phyloP scores from a whole-genome alignment of 2,797 vertebrate species.

The Oryzias dopingdopingensis region DNA sequence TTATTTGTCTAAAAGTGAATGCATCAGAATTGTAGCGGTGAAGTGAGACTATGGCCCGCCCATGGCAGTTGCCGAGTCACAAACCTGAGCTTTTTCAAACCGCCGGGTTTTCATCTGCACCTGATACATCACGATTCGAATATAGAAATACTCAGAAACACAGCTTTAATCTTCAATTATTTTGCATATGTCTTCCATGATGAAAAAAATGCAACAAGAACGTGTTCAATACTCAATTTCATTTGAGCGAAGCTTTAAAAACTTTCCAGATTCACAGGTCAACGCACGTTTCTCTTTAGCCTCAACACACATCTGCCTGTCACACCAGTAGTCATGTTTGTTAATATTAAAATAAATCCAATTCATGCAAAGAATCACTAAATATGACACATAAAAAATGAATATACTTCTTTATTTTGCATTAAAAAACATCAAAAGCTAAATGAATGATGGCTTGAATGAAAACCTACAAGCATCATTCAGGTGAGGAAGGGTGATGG shows the following conservation, averaged over 20 bases:
- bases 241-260: not conserved
- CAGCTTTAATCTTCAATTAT: no score
- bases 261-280: slow-evolving; percentile 7
- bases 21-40: no score
- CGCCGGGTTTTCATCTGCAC: no score
- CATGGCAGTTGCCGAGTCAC: no score
- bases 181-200: no score
- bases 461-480: slow-evolving; percentile 57
- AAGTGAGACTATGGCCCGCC: no score
- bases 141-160: no score
- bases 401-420: slow-evolving; percentile 45
- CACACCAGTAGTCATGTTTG: slow-evolving; percentile 65
- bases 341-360: slow-evolving; percentile 64
- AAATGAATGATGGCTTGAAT: slow-evolving; percentile 51
- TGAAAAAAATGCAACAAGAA: no score
- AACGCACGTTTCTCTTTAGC: slow-evolving; percentile 68
- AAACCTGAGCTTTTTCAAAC: no score
- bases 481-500: slow-evolving; percentile 13
- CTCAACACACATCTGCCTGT: slow-evolving; percentile 58
- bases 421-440: slow-evolving; percentile 38
- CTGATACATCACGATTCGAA: no score
- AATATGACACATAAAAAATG: slow-evolving; percentile 54
- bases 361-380: slow-evolving; percentile 69
- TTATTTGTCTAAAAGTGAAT: no score
- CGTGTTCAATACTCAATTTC: no score